phyloP scores from a whole-genome alignment of 2,797 vertebrate genomes.

The Anabacerthia variegaticeps region DNA sequence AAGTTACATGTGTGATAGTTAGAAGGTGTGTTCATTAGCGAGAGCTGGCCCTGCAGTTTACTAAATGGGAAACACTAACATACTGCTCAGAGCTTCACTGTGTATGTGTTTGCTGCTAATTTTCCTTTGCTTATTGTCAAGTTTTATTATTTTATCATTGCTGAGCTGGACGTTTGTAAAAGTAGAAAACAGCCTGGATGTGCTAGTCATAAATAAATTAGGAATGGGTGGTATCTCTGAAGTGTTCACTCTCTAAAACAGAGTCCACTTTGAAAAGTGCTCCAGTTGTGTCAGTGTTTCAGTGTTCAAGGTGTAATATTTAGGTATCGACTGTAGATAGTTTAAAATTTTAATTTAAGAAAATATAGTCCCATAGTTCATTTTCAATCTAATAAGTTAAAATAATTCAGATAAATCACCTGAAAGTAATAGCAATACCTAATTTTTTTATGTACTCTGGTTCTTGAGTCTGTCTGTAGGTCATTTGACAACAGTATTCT shows the following conservation, averaged over 20 bases:
- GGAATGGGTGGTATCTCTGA: background rate
- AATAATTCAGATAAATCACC: background rate
- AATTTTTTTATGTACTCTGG: background rate
- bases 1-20: fast-evolving
- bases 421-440: background rate
- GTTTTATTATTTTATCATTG: background rate
- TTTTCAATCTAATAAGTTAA: background rate
- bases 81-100: background rate
- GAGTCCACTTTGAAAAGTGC: background rate
- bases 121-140: background rate
- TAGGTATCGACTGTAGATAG: background rate
- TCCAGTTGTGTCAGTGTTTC: background rate
- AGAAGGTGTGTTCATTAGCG: background rate
- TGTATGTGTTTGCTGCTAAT: background rate
- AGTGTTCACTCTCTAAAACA: background rate
- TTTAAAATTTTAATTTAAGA: background rate
- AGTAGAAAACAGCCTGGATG: background rate
- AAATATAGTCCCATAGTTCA: background rate
- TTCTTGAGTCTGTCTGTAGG: background rate
- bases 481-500: background rate
- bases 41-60: background rate
- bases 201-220: background rate
- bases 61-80: background rate
- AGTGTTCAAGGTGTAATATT: background rate
- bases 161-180: background rate